Percentiles rank a stretch among this genome's conserved stretches.
These are phyloP conservation scores for Leucophenga maculata DNA, from an alignment of 2,888 invertebrate species.

Conservation along the genomic window DNA sequence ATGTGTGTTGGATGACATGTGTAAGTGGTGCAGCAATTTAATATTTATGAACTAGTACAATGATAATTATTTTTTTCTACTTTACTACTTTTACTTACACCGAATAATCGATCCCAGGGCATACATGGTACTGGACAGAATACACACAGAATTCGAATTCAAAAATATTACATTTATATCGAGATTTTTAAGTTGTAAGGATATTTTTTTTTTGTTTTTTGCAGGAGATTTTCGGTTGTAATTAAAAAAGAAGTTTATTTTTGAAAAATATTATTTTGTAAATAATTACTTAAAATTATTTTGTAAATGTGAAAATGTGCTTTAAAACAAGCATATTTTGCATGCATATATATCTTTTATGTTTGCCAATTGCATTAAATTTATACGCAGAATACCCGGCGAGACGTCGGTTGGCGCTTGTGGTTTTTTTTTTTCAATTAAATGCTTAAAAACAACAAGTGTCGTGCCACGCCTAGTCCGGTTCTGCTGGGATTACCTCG, in stretches of 20 bases:
- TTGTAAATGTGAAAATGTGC: neutral
- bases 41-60: neutral
- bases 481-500: no score
- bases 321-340: neutral
- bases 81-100: slow-evolving; percentile 82
- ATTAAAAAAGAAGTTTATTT: no score
- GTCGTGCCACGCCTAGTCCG: no score
- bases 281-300: slow-evolving; percentile 11
- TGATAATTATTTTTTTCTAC: slow-evolving; percentile 1
- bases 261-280: slow-evolving; percentile 3
- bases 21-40: neutral
- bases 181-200: slow-evolving; percentile 1
- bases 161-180: slow-evolving; percentile 35
- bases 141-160: slow-evolving; percentile 33
- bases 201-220: slow-evolving; percentile 8
- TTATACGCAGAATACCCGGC: neutral
- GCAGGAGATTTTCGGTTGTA: no score
- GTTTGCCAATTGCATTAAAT: no score
- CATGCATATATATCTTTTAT: neutral
- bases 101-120: slow-evolving; percentile 90
- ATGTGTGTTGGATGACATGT: neutral
- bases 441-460: no score
- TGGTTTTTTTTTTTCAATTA: no score
- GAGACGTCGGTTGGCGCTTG: no score
- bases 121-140: slow-evolving; percentile 83